These are phyloP conservation scores for Zapornia atra DNA, from an alignment of 2,113 vertebrate species.

Conservation along the genomic window DNA sequence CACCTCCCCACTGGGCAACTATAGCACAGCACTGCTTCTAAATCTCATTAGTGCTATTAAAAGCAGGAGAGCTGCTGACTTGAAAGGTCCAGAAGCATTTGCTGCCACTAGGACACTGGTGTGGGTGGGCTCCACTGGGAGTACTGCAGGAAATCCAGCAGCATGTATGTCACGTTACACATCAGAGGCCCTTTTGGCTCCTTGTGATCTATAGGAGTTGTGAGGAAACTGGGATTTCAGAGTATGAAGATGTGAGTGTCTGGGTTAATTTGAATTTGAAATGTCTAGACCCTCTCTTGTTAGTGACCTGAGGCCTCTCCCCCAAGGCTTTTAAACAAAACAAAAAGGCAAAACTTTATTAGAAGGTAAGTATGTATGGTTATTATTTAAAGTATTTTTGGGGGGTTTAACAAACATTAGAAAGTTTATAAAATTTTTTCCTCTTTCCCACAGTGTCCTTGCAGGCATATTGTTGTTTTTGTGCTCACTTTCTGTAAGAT, in stretches of 20 bases:
- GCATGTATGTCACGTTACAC: neutral
- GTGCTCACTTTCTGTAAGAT: neutral
- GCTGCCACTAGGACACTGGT: neutral
- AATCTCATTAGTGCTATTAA: conserved; percentile 31
- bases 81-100: neutral
- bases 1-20: neutral
- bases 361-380: neutral
- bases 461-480: neutral
- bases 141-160: neutral
- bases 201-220: neutral
- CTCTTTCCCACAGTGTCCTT: neutral
- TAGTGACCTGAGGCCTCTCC: neutral
- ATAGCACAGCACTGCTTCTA: neutral
- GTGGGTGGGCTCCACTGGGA: neutral
- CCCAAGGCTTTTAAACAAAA: neutral
- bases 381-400: neutral
- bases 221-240: neutral
- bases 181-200: neutral
- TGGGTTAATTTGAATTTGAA: neutral
- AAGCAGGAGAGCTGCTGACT: neutral
- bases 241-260: neutral
- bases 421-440: neutral
- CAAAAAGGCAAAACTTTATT: neutral
- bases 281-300: neutral
- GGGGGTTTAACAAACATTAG: neutral